Conservation (phyloP, 2,888 invertebrate genomes). For the Nesidiocoris tenuis region DNA sequence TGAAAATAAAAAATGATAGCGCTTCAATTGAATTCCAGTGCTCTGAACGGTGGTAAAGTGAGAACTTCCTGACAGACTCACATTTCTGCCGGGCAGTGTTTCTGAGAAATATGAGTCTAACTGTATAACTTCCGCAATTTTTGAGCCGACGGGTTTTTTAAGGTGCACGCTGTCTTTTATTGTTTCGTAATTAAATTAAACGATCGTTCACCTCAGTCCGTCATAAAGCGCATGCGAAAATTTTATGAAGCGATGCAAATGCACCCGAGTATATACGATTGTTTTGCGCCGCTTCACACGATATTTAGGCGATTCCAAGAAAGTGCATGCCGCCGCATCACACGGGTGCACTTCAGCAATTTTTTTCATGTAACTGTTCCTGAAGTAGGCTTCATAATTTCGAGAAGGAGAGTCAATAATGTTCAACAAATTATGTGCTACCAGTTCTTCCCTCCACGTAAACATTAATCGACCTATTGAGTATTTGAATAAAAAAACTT, state of each 20-base stretch:
- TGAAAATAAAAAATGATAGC: constrained; percentile 24
- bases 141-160: constrained; percentile 2
- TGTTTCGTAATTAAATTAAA: constrained; percentile 38
- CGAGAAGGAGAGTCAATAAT: too few species aligned
- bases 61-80: constrained; percentile 19
- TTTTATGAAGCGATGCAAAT: constrained; percentile 22
- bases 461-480: too few species aligned
- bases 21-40: background rate
- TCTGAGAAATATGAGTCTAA: constrained; percentile 29
- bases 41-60: constrained; percentile 2
- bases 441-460: too few species aligned
- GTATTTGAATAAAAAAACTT: too few species aligned
- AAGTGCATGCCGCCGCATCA: too few species aligned
- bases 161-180: background rate
- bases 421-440: too few species aligned
- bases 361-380: too few species aligned
- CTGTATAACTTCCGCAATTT: constrained; percentile 14
- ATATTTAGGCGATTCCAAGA: too few species aligned
- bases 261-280: background rate
- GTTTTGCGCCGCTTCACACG: constrained; percentile 14
- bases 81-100: constrained; percentile 2
- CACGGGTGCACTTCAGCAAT: too few species aligned
- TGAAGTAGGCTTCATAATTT: too few species aligned
- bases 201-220: background rate
- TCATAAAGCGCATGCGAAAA: constrained; percentile 28